phyloP scores from a whole-genome alignment of 1,140 invertebrate species.

The Liolophura sinensis region DNA sequence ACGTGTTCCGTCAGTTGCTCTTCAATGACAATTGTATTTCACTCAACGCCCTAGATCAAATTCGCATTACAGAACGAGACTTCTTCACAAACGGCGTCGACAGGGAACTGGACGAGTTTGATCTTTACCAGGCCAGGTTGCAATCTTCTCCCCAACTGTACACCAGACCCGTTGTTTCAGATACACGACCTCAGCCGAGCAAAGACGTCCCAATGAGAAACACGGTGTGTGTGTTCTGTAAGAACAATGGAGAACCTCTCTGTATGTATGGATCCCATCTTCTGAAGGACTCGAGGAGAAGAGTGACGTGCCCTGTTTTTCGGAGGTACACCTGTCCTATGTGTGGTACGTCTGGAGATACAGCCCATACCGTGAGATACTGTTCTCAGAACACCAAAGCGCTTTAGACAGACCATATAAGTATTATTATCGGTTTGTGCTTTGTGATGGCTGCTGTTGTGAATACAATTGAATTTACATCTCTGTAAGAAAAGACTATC shows the following conservation, averaged over 20 bases:
- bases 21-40: too few relatives aligned
- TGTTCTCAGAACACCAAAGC: constrained; percentile 32
- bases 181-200: background rate
- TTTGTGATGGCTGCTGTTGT: too few relatives aligned
- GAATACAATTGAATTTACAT: too few relatives aligned
- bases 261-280: constrained; percentile 60
- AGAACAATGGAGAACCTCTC: constrained; percentile 63
- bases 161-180: too few relatives aligned
- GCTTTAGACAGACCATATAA: too few relatives aligned
- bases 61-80: constrained; percentile 1
- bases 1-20: too few relatives aligned
- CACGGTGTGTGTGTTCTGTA: constrained; percentile 61
- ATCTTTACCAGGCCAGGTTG: constrained; percentile 3
- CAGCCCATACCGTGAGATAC: constrained; percentile 63
- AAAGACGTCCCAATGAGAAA: constrained; percentile 17
- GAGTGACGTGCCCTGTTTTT: constrained; percentile 62
- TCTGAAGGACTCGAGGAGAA: constrained; percentile 35
- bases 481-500: too few relatives aligned
- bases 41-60: background rate
- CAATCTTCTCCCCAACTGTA: too few relatives aligned
- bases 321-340: constrained; percentile 60
- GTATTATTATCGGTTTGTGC: too few relatives aligned
- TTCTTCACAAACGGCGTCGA: constrained; percentile 12
- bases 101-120: constrained; percentile 14
- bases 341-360: constrained; percentile 62